These are phyloP conservation scores for Myrmecophaga tridactyla DNA, from an alignment of 2,113 vertebrate genomes.

Conservation along the genomic window DNA sequence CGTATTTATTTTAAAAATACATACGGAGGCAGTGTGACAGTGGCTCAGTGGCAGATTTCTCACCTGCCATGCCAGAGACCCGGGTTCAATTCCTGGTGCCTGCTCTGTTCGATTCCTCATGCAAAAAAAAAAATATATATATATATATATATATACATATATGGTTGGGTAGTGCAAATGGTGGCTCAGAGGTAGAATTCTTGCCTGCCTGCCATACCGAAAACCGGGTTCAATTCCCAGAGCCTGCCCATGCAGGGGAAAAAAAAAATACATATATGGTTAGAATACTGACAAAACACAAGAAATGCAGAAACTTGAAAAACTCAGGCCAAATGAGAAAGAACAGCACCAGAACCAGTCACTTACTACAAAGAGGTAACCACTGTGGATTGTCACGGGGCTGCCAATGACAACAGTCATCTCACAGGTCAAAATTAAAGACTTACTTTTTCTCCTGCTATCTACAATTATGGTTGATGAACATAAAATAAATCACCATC, in stretches of 20 bases:
- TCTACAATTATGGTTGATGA: neutral
- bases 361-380: neutral
- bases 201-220: too few relatives aligned
- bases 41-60: too few relatives aligned
- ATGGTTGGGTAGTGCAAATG: too few relatives aligned
- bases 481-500: neutral
- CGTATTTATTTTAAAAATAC: neutral
- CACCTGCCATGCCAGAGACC: too few relatives aligned
- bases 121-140: too few relatives aligned
- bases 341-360: neutral
- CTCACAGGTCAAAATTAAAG: neutral
- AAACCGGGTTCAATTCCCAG: too few relatives aligned
- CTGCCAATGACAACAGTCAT: neutral
- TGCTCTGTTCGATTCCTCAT: too few relatives aligned
- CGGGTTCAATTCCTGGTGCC: too few relatives aligned
- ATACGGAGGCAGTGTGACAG: too few relatives aligned
- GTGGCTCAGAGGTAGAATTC: too few relatives aligned
- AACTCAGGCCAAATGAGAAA: neutral
- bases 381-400: neutral
- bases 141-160: too few relatives aligned
- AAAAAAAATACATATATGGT: neutral
- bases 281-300: neutral
- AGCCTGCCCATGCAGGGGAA: too few relatives aligned
- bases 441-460: neutral
- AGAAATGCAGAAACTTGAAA: neutral